These are phyloP conservation scores for Heliconius eleuchia DNA, from an alignment of 1,140 invertebrate species.

Conservation along the genomic window DNA sequence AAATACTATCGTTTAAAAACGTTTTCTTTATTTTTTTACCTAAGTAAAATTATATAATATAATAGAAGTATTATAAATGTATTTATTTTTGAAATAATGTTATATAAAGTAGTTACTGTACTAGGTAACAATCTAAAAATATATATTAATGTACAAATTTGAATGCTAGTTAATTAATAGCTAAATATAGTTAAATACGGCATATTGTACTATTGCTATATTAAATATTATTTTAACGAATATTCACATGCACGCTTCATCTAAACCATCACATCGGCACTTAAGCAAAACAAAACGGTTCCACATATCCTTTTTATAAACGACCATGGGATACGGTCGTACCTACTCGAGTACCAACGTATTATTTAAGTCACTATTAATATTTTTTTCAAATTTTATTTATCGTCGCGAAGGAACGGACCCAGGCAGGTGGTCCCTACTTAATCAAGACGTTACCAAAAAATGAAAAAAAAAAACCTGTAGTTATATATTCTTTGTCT, in stretches of 20 bases:
- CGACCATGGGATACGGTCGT: constrained; percentile 49
- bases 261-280: background rate
- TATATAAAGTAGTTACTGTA: no score
- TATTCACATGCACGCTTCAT: background rate
- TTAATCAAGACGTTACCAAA: constrained; percentile 81
- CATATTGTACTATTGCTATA: background rate
- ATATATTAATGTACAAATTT: no score
- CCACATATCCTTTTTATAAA: constrained; percentile 33
- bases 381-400: constrained; percentile 74
- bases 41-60: no score
- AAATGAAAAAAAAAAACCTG: constrained; percentile 69
- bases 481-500: constrained; percentile 71
- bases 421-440: constrained; percentile 76
- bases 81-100: no score
- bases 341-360: constrained; percentile 61
- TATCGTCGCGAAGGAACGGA: constrained; percentile 64
- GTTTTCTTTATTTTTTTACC: no score
- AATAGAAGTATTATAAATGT: no score
- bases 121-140: no score
- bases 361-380: constrained; percentile 75
- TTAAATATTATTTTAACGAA: no score
- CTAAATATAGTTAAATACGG: background rate
- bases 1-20: no score
- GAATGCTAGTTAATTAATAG: no score
- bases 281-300: background rate